Base-by-base conservation (phyloP, 1,140 invertebrate species). In the Heliconius eleuchia region DNA sequence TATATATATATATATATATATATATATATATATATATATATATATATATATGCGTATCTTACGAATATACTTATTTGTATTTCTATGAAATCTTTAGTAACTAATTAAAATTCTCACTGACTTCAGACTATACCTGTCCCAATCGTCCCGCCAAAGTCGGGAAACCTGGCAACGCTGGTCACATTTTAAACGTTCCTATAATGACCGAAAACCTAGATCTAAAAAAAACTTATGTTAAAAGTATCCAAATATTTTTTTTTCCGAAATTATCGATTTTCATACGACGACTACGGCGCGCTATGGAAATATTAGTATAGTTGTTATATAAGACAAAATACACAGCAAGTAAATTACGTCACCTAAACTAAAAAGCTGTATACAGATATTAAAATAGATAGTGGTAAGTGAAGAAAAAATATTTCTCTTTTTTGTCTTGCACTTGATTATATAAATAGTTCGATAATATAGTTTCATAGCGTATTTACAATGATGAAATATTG, bases 281-380 rank as follows among this genome's bases (percentile, higher is more conserved):
- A 82, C 82, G 82, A 85, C 84, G 84, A 85, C 84, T 81, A 71
- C 74, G 81, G 84, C 84, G 81, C 71, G 79, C 57, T 79, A 79
- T 76, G 74, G 78, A 80, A 76, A 73, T 76, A 77, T 75, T 42
- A 57, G 78, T 83, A 83, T 76, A 81, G 77, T 80, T 79, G 23
- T 57, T 70, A 18, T 70, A 18, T 72, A 77, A 79, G 55, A 57
- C 16, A 75, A 79, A 74, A 73, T 70, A 77, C 8, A 55, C 73
- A 77, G 73, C 42, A 74, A 37, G 19, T 81, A 74, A 66, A 77
- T 75, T 81, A 74, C 72, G 55, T 74, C 46, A 81, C 74, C 11
- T 66, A 66, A 27, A 76, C 73, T 73, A 78, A 73, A 74, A 71
- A 71, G 37, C 77, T 70, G 71, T 83, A 80, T 83, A 83, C 80